Evolutionary conservation across 2,797 vertebrate species (phyloP), one percentile per base, ranked within the genome.

Genomic region (Fistularia tabacaria): DNA sequence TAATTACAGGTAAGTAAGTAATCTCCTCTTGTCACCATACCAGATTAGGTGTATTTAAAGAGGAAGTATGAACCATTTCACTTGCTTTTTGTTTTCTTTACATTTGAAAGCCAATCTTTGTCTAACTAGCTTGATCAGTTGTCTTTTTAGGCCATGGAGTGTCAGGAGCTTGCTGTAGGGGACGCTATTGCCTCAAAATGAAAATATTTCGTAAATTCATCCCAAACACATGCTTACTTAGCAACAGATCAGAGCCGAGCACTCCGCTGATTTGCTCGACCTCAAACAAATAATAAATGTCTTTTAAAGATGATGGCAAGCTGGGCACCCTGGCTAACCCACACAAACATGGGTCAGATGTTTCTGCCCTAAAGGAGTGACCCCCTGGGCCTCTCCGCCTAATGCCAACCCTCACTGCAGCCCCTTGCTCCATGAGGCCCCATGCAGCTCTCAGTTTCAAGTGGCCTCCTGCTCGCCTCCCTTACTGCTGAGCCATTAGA

Each of bases 331-430:
- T 57, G 36, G 60, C 55, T 66, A 48, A 58, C 65, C 81, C 73
- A 81, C 70, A 82, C 54, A 76, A 77, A 80, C 77, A 78, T 79
- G 88, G 87, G 91, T 92, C 85, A 92, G 86, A 87, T 84, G 89
- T 84, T 87, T 75, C 65, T 89, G 83, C 85, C 89, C 87, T 89
- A 9, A 81, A 76, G 79, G 62, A 72, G 81, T 50, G 67, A 63
- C 78, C 82, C 77, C 73, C 74, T 46, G 12, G 36, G 51, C 51
- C 50, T 45, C 54, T 9, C 36, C 50, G 64, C 44, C 59, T 57
- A 51, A 62, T 62, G 56, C 48, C 49, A 56, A 61, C 67, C 42
- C 57, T 54, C 59, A 38, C 12, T 44, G 53, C 73, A 8, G 43
- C 51, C 46, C 36, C 37, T 39, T 56, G 37, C 38, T 12, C 54